Percentiles rank a stretch among this genome's conserved stretches.
Evolutionary conservation across 2,797 vertebrate species (phyloP).

Genomic region (Siniperca undulata): DNA sequence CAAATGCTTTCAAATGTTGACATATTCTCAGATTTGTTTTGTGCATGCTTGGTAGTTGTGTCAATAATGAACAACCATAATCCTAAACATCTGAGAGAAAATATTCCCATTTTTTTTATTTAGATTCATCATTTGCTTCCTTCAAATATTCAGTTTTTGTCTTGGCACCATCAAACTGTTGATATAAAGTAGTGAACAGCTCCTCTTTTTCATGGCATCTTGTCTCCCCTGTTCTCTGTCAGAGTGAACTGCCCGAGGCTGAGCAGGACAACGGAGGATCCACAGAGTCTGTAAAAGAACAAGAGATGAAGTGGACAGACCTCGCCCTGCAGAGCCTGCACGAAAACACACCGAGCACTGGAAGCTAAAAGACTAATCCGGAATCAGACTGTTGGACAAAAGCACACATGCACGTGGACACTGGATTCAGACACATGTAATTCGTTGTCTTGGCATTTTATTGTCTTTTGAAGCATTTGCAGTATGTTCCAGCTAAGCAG

Average conservation of each 20-base stretch:
- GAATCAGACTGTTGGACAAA: conserved; percentile 12
- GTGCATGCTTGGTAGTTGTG: too few species aligned
- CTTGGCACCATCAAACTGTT: background rate
- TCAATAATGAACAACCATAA: background rate
- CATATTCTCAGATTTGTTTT: background rate
- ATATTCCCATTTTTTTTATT: background rate
- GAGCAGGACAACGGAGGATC: conserved; percentile 98
- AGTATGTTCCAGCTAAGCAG: conserved; percentile 1
- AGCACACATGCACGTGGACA: background rate
- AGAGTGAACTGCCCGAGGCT: conserved; percentile 97
- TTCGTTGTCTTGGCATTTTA: background rate
- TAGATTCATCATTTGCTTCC: background rate
- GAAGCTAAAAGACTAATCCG: conserved; percentile 82
- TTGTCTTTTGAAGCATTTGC: background rate
- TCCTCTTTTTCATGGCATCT: background rate
- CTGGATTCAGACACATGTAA: background rate
- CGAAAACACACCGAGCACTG: conserved; percentile 92
- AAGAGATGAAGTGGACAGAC: conserved; percentile 99
- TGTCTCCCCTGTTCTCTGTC: conserved; percentile 47
- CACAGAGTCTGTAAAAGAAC: conserved; percentile 97
- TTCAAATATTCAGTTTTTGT: background rate
- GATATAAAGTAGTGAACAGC: background rate
- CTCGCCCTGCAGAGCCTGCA: conserved; percentile 95
- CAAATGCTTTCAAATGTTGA: background rate
- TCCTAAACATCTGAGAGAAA: background rate